phyloP scores from a whole-genome alignment of 2,113 vertebrate genomes.

The Diadophis punctatus region DNA sequence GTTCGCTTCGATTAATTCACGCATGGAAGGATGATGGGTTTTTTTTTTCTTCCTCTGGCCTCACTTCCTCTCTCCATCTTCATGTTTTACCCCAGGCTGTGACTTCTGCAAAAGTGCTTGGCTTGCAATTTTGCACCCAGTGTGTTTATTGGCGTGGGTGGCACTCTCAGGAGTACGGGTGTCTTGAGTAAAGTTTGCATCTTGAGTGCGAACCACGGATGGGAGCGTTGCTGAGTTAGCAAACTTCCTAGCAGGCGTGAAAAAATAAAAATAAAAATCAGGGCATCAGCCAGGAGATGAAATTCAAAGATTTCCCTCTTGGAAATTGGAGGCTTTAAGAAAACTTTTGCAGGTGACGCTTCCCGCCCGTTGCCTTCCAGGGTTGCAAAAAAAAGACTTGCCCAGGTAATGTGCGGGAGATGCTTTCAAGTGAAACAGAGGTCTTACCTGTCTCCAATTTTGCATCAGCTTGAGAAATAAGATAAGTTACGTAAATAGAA shows the following conservation, averaged over 20 bases:
- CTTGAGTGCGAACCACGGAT: background rate
- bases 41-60: constrained; percentile 12
- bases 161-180: constrained; percentile 54
- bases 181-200: background rate
- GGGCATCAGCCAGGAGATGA: too few relatives aligned
- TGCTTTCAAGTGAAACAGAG: background rate
- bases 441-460: background rate
- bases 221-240: background rate
- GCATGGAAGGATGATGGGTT: constrained; percentile 54
- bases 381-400: background rate
- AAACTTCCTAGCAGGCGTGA: background rate
- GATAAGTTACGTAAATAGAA: too few relatives aligned
- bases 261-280: background rate
- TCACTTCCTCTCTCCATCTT: constrained; percentile 29
- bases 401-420: background rate
- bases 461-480: background rate
- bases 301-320: background rate
- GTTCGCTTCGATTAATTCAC: constrained; percentile 70
- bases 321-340: background rate
- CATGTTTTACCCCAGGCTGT: constrained; percentile 51
- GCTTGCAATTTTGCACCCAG: constrained; percentile 65
- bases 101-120: constrained; percentile 38
- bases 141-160: constrained; percentile 46
- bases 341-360: background rate
- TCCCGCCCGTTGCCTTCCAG: background rate